Evolutionary conservation across 92 coral and sea anemone species (phyloP).

Genomic region (Diadumene lineata): DNA sequence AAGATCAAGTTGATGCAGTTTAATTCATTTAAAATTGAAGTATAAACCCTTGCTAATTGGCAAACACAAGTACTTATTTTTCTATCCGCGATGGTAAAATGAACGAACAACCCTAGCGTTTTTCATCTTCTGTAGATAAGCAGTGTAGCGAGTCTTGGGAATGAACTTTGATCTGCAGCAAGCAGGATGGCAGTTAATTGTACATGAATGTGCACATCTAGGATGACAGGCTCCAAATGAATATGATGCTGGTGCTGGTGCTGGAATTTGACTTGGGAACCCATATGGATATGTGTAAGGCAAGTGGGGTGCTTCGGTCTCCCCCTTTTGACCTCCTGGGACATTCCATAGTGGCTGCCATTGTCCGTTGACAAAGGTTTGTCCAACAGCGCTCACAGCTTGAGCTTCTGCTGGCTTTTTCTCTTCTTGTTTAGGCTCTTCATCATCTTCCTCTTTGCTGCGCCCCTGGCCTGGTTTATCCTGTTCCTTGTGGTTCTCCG

Average conservation of each 20-base stretch:
- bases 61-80: neutral
- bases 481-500: neutral
- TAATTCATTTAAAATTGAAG: neutral
- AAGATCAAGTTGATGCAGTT: too few relatives aligned
- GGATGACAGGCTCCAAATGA: conserved; percentile 6
- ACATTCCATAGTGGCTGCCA: neutral
- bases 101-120: neutral
- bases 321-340: neutral
- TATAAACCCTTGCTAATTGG: neutral
- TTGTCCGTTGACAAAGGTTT: neutral
- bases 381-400: conserved; percentile 1
- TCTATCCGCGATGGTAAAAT: neutral
- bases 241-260: neutral
- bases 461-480: too few relatives aligned
- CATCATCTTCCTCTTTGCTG: too few relatives aligned
- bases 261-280: neutral
- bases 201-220: conserved; percentile 1
- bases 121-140: conserved; percentile 16
- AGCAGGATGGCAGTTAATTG: conserved; percentile 25
- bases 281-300: neutral
- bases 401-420: conserved; percentile 3
- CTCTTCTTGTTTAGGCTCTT: neutral
- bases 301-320: neutral
- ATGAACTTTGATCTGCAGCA: conserved; percentile 26
- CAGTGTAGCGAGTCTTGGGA: conserved; percentile 21